These are phyloP conservation scores for Delichon dasypus DNA, from an alignment of 2,797 vertebrate genomes.

Conservation along the genomic window DNA sequence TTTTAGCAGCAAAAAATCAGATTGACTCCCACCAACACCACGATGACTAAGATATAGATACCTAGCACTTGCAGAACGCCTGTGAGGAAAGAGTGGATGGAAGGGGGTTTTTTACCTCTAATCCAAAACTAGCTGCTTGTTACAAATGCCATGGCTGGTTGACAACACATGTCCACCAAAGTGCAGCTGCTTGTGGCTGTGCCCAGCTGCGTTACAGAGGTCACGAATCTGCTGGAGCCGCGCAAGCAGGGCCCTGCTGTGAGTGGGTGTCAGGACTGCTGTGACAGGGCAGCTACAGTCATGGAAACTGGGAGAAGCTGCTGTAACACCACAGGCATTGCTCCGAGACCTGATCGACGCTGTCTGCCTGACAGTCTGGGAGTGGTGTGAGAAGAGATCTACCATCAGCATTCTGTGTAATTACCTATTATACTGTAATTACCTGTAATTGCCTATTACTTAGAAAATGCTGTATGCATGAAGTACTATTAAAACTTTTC, in stretches of 20 bases:
- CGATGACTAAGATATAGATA: neutral
- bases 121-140: neutral
- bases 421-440: neutral
- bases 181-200: fast-evolving
- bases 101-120: neutral
- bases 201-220: neutral
- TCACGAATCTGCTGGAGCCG: neutral
- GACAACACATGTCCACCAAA: fast-evolving
- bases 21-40: neutral
- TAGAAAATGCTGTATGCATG: neutral
- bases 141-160: neutral
- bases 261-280: neutral
- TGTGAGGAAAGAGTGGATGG: neutral
- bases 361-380: neutral
- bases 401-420: neutral
- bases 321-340: fast-evolving
- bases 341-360: neutral
- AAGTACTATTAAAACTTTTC: neutral
- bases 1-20: neutral
- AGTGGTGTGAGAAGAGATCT: neutral
- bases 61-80: neutral
- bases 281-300: neutral
- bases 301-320: neutral
- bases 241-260: neutral
- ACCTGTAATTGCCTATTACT: neutral